Evolutionary conservation across 2,888 invertebrate genomes (phyloP), one percentile per base, ranked within the genome.

Genomic region (Chymomyza fuscimana): DNA sequence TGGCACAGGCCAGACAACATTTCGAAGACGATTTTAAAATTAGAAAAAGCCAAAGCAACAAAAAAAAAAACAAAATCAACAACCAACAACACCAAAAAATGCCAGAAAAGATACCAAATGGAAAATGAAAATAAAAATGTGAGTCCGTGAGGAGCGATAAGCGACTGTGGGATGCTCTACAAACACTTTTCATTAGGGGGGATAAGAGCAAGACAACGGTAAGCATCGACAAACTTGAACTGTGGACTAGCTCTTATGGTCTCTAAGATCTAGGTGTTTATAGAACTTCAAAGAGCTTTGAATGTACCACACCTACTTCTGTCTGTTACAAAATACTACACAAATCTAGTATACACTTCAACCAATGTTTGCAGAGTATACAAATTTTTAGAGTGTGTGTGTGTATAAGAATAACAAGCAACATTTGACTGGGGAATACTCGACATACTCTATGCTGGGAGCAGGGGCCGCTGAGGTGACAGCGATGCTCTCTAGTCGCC

Each of bases 21-120:
- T 80, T 80, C 72, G 77, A 84, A 81, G 80, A 82, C 81, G 81
- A 86, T 86, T 86, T 84, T 86, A 85, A 86, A 86, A 85, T 85
- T 86, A 86, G 84, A 85, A 85, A 79, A 79, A 79, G 64, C 6
- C 56, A 51, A 40, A 70, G 56, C 56, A 2, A 58, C 32, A 64
- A n/a, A 66, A 63, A 64, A n/a, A 66, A 63, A 70, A 50, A 56
- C 19, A n/a, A 46, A 22, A 66, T 16, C 19, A 64, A 63, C 52
- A 32, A 22, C 56, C 63, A 25, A 70, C 70, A 79, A 74, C 51
- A 66, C 52, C 52, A 19, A 54, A 32, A 54, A 54, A 54, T 54
- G 7, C 52, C 3, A 19, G 16, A 54, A 22, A 56, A 76, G 65
- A 71, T 69, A 63, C 70, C 72, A 76, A 82, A 80, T 82, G 81